Base-by-base conservation (phyloP, 2,888 invertebrate species). In the Halocaridina rubra region DNA sequence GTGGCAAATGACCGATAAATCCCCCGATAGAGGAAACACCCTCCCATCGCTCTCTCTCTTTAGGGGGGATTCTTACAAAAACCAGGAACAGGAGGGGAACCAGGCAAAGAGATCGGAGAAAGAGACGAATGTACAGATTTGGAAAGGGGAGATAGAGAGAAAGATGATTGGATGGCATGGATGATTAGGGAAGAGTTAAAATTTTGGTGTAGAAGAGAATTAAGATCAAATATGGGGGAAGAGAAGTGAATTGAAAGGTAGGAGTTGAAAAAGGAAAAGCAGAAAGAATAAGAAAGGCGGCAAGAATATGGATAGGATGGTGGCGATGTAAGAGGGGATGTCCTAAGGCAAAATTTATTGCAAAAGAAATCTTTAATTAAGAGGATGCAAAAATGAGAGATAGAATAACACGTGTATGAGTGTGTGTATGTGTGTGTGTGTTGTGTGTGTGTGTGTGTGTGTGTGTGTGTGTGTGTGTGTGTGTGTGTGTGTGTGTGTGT, bases 1-100 rank as follows among this genome's bases (percentile, higher is more conserved):
- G 64, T 27, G 64, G 64, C 67, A 64, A 78, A 78, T 78, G 78
- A 78, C 67, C 64, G 78, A 78, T 78, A 64, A 67, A 78, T 78
- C 78, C 67, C n/a, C 24, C 27, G 78, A 78, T 78, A 78, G 67
- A 10, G 24, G n/a, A 67, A 67, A 67, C n/a, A n/a, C 78, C 67
- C 30, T n/a, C 32, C 76, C 32, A 1, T 8, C 27, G 27, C 76
- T 59, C 32, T n/a, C n/a, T n/a, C n/a, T n/a, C n/a, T n/a, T n/a
- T n/a, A n/a, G n/a, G 59, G 30, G 76, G 53, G 53, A 53, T 53
- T 53, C 19, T 53, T 53, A 19, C 7, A 29, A 10, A 27, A 29
- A 22, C 22, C n/a, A 46, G n/a, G 53, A 75, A 29, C 16, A 29
- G 75, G 57, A 24, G 57, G n/a, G 29, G 74, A 24, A 32, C 13